A percentile compares a stretch with the other conserved stretches of the same genome.
These are phyloP conservation scores for Lophotis ruficrista DNA, from an alignment of 2,113 vertebrate genomes.

Conservation along the genomic window DNA sequence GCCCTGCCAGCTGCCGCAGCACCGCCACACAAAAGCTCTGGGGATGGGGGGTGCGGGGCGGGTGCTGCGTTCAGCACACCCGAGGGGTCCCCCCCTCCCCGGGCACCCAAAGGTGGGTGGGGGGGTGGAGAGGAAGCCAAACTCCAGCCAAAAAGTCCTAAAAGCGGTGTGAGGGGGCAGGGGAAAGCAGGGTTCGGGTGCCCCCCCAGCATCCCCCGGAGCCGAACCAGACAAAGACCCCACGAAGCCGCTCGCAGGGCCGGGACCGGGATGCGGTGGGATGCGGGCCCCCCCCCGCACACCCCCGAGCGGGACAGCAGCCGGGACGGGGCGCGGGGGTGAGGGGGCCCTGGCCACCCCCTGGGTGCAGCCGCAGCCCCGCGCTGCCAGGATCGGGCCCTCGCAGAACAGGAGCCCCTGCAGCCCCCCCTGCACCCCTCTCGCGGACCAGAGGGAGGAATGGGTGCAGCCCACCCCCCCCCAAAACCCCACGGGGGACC, in stretches of 20 bases:
- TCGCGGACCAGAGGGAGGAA: too few species aligned
- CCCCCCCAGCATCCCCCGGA: neutral
- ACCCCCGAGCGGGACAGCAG: neutral
- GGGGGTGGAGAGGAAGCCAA: neutral
- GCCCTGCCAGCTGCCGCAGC: neutral
- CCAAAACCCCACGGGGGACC: neutral
- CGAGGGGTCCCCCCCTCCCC: neutral
- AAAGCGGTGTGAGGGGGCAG: neutral
- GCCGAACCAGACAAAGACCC: constrained; percentile 12
- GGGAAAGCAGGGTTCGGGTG: neutral
- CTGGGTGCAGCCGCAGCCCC: neutral
- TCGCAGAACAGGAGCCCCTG: neutral
- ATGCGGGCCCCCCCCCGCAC: neutral
- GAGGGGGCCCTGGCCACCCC: neutral
- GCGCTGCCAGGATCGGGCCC: neutral
- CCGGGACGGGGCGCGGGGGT: neutral
- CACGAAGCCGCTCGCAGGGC: neutral
- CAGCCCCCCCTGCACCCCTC: neutral
- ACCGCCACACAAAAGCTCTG: constrained; percentile 21
- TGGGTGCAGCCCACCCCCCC: neutral
- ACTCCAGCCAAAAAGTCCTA: neutral
- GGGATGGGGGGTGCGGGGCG: neutral
- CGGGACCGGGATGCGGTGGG: too few species aligned
- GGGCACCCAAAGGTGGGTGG: neutral
- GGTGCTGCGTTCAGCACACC: neutral